These are phyloP conservation scores for Monopterus albus DNA, from an alignment of 2,113 vertebrate species.

Conservation along the genomic window DNA sequence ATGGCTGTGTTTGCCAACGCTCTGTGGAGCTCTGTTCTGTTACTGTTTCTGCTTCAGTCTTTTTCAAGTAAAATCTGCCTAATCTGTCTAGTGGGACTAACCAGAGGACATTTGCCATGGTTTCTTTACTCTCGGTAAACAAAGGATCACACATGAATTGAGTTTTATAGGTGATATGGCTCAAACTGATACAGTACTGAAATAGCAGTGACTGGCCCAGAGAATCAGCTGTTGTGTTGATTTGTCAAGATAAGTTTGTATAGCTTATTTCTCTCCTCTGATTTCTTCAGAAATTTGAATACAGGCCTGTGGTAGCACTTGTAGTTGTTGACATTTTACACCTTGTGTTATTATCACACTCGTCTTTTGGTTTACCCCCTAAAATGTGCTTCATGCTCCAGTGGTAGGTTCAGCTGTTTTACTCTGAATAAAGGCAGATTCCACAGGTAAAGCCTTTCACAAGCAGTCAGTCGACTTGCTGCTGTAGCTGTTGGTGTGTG, in stretches of 20 bases:
- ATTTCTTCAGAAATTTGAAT: no score
- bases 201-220: not conserved
- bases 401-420: slow-evolving; percentile 22
- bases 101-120: not conserved
- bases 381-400: slow-evolving; percentile 8
- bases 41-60: not conserved
- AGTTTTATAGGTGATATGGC: not conserved
- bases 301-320: not conserved
- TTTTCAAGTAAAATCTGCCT: not conserved
- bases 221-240: not conserved
- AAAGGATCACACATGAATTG: not conserved
- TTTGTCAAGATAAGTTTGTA: no score
- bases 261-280: no score
- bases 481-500: slow-evolving; percentile 21
- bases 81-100: not conserved
- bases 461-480: no score
- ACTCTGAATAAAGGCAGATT: slow-evolving; percentile 39
- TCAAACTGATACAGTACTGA: not conserved
- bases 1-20: slow-evolving; percentile 55
- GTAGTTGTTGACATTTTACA: not conserved
- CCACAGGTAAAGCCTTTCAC: not conserved
- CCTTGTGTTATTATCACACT: slow-evolving; percentile 21
- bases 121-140: not conserved
- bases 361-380: slow-evolving; percentile 1
- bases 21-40: slow-evolving; percentile 31